Percentiles rank a stretch among this genome's conserved stretches.
Evolutionary conservation across 1,140 invertebrate species (phyloP).

Genomic region (Hyles vespertilio): DNA sequence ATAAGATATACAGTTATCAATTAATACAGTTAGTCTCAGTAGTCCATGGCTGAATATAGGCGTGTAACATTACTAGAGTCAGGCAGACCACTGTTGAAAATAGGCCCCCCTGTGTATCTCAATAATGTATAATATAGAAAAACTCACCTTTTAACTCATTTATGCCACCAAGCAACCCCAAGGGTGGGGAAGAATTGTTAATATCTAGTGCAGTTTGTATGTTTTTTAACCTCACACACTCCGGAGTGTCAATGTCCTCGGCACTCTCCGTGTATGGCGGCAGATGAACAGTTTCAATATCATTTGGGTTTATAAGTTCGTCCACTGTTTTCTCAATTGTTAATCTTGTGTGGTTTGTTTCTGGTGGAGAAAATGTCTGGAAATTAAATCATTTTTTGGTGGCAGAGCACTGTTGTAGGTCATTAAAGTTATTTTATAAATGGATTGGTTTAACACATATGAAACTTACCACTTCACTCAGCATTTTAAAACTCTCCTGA

Average conservation of each 20-base stretch:
- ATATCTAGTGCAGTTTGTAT: constrained; percentile 12
- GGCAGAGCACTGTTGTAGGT: background rate
- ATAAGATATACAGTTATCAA: too few relatives aligned
- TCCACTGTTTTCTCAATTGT: constrained; percentile 7
- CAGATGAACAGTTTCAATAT: background rate
- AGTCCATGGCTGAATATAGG: too few relatives aligned
- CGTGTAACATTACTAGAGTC: too few relatives aligned
- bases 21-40: too few relatives aligned
- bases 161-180: background rate
- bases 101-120: too few relatives aligned
- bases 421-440: background rate
- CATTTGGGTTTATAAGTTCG: background rate
- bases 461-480: too few relatives aligned
- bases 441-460: too few relatives aligned
- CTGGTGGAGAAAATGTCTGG: background rate
- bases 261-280: background rate
- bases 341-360: background rate
- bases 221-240: constrained; percentile 8
- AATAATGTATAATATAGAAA: too few relatives aligned
- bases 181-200: background rate
- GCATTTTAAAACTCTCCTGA: too few relatives aligned
- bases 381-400: constrained; percentile 3
- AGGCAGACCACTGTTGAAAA: too few relatives aligned
- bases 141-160: background rate
- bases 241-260: background rate